Base-by-base conservation (phyloP, 2,888 invertebrate species). In the Drosophila cognata region DNA sequence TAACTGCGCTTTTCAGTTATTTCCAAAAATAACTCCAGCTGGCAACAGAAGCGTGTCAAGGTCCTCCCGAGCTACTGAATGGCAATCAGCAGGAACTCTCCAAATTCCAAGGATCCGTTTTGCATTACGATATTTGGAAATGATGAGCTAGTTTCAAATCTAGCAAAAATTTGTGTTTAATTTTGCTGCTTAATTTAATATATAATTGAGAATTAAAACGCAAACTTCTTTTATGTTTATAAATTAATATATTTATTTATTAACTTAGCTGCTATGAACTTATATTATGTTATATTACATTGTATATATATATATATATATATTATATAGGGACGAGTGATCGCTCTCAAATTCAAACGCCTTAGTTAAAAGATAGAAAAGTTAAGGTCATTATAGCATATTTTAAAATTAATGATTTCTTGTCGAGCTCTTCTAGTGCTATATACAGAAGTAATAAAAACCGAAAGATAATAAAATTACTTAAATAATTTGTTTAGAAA, bases 1-100 rank as follows among this genome's bases (percentile, higher is more conserved):
- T 67, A 66, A 64, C 74, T 73, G 71, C 56, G 71, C 71, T 70
- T 66, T 79, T 71, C 31, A 74, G 71, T 36, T 74, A 74, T 76
- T 82, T 77, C 74, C 57, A 66, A 73, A 46, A 56, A 56, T 29
- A 28, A 62, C 84, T 64, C 88, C 80, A 50, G 82, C 77, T 71
- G 92, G 71, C 81, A 80, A 85, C 89, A 81, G 92, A 90, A 92
- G 92, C 91, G 88, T 91, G 91, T 89, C 92, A 91, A 92, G 91
- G 91, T 76, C 82, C 55, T 38, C 38, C 11, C n/a, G 63, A 8
- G 66, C 90, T 90, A 84, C 91, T 84, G 70, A 84, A 75, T 80
- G 79, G 79, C 36, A 66, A 68, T 51, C 56, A 52, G 68, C 62
- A 41, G n/a, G 55, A 46, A 13, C 31, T 53, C 10, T 18, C 4